Conservation (phyloP, 2,797 vertebrate species). For the Sparidentex hasta region DNA sequence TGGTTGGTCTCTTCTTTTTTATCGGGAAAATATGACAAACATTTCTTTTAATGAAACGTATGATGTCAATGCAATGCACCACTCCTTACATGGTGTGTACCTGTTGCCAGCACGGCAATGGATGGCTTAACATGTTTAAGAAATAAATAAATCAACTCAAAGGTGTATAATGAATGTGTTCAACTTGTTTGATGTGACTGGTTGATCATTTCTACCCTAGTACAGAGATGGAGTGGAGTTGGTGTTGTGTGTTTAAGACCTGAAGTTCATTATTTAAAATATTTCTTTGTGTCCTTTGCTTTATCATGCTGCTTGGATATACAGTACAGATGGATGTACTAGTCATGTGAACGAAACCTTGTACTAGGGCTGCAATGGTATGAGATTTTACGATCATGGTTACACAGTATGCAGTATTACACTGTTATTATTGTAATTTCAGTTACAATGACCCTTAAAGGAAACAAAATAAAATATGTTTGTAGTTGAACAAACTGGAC, state of each 20-base stretch:
- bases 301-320: neutral
- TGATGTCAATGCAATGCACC: constrained; percentile 85
- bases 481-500: no score
- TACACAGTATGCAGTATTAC: no score
- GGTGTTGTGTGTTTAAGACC: neutral
- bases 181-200: constrained; percentile 34
- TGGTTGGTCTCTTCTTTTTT: constrained; percentile 68
- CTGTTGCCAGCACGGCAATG: constrained; percentile 82
- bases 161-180: constrained; percentile 72
- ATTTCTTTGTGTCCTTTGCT: constrained; percentile 1
- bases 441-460: no score
- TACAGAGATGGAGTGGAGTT: neutral
- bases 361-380: neutral
- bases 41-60: constrained; percentile 79
- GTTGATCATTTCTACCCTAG: neutral
- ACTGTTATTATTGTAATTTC: no score
- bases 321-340: neutral
- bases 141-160: constrained; percentile 84
- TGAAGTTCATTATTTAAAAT: neutral
- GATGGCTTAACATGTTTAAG: constrained; percentile 85
- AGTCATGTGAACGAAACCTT: neutral
- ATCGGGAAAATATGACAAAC: constrained; percentile 70
- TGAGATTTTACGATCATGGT: no score
- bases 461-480: no score
- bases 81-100: constrained; percentile 79